A percentile compares a stretch with the other conserved stretches of the same genome.
Evolutionary conservation across 2,888 invertebrate species (phyloP).

Genomic region (Masnerella sp.): DNA sequence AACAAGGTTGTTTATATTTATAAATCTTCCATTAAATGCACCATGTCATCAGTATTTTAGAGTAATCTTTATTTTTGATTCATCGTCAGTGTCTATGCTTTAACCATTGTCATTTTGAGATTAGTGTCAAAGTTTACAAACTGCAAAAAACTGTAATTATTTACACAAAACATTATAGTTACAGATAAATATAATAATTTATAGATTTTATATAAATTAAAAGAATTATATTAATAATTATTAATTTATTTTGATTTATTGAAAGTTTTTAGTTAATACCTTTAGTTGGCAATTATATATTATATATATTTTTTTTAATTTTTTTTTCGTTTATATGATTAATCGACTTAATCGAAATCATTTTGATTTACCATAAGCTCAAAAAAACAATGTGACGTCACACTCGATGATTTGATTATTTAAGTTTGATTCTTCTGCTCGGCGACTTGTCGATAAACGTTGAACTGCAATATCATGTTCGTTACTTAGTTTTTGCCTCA

Average conservation of each 20-base stretch:
- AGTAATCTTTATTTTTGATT: constrained; percentile 46
- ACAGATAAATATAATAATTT: not conserved
- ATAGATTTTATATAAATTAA: not conserved
- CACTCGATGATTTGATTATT: constrained; percentile 58
- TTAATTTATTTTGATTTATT: too few species aligned
- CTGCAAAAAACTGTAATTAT: constrained; percentile 19
- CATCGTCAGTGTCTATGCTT: constrained; percentile 52
- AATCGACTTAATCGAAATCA: not conserved
- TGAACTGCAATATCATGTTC: constrained; percentile 44
- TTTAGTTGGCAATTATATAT: not conserved
- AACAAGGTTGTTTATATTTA: too few species aligned
- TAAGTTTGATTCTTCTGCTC: constrained; percentile 59
- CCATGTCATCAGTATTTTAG: too few species aligned
- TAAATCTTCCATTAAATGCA: too few species aligned
- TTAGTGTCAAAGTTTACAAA: constrained; percentile 28
- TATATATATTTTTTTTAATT: not conserved
- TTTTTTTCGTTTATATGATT: not conserved
- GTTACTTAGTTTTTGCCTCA: constrained; percentile 11
- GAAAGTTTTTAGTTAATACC: too few species aligned
- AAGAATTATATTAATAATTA: not conserved
- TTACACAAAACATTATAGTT: constrained; percentile 12
- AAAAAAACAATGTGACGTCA: constrained; percentile 44
- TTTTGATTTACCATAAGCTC: constrained; percentile 20
- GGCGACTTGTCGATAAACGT: constrained; percentile 55
- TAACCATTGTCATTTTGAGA: constrained; percentile 53